phyloP scores from a whole-genome alignment of 2,113 vertebrate species.

The Lucifuga dentata region DNA sequence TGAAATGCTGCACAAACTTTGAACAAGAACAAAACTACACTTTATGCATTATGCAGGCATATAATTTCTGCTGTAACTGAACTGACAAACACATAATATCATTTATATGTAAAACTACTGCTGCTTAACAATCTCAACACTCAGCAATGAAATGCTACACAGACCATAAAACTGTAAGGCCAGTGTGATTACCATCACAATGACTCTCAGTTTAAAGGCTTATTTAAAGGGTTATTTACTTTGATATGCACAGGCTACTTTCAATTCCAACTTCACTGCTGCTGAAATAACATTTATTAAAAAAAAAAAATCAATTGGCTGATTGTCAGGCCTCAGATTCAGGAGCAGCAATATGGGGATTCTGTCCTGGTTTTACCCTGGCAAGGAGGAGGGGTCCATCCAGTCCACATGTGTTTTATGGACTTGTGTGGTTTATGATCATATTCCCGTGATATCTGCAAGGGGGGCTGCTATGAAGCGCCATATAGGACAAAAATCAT shows the following conservation, averaged over 20 bases:
- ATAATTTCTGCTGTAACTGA: slow-evolving; percentile 40
- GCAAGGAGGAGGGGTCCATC: too few species aligned
- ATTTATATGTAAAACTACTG: slow-evolving; percentile 15
- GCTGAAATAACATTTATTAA: neutral
- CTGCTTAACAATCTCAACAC: slow-evolving; percentile 25
- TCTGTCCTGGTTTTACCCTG: too few species aligned
- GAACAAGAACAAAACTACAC: slow-evolving; percentile 5
- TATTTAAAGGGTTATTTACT: slow-evolving; percentile 7
- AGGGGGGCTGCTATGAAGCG: too few species aligned
- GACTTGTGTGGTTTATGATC: too few species aligned
- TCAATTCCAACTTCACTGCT: slow-evolving; percentile 17
- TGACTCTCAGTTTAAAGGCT: slow-evolving; percentile 21
- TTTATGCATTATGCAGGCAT: slow-evolving; percentile 21
- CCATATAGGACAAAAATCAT: too few species aligned
- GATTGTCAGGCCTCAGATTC: too few species aligned
- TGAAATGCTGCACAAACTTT: slow-evolving; percentile 16
- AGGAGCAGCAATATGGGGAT: too few species aligned
- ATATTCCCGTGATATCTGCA: too few species aligned
- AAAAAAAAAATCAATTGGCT: too few species aligned
- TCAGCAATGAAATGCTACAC: slow-evolving; percentile 55
- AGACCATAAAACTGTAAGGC: slow-evolving; percentile 43
- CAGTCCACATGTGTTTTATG: too few species aligned
- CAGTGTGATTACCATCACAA: slow-evolving; percentile 41
- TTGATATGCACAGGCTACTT: slow-evolving; percentile 7
- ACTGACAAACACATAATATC: slow-evolving; percentile 28